These are phyloP conservation scores for Upupa epops DNA, from an alignment of 2,113 vertebrate genomes.

Conservation along the genomic window DNA sequence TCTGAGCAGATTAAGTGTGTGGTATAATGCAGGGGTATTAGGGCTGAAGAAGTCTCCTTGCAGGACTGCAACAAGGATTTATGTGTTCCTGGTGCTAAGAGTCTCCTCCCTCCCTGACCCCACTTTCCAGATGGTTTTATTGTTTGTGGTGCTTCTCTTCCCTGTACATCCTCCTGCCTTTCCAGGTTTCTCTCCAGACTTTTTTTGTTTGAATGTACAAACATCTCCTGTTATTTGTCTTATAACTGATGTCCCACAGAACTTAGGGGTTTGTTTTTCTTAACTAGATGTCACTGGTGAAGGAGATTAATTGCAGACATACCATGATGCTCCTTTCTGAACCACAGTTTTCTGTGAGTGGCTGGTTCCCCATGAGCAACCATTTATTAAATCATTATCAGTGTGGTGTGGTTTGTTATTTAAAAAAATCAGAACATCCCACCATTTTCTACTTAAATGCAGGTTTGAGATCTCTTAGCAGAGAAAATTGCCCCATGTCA, in stretches of 20 bases:
- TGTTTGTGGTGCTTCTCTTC: background rate
- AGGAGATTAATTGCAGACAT: background rate
- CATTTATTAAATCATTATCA: background rate
- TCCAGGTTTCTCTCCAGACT: background rate
- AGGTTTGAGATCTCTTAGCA: background rate
- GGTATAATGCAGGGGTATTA: background rate
- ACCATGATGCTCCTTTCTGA: background rate
- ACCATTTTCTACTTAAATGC: background rate
- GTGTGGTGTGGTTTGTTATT: background rate
- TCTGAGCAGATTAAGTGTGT: background rate
- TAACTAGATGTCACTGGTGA: background rate
- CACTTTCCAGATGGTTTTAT: background rate
- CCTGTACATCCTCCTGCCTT: background rate
- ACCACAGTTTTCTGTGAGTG: background rate
- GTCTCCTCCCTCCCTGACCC: background rate
- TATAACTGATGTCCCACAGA: background rate
- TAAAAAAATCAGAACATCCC: background rate
- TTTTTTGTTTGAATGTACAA: background rate
- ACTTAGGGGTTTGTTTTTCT: background rate
- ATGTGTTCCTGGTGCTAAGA: background rate
- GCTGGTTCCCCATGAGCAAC: background rate
- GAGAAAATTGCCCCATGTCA: background rate
- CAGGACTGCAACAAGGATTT: background rate
- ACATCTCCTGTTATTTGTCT: background rate
- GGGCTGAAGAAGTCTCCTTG: background rate